Conservation (phyloP, 1,140 invertebrate species). For the Caenorhabditis inopinata region DNA sequence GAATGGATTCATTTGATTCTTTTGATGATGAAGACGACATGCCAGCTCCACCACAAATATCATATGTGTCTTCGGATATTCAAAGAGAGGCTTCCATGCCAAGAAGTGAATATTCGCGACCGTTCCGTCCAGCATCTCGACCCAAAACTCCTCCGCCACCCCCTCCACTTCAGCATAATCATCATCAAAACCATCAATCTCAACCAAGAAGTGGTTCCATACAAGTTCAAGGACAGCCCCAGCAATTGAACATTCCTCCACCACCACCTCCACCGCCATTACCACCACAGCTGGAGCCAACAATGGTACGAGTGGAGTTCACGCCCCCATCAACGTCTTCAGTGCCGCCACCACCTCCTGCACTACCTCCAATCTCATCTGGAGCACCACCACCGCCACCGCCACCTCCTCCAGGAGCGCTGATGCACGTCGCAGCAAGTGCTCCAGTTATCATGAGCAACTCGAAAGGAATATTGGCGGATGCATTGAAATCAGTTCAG, state of each 20-base stretch:
- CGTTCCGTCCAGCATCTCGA: conserved; percentile 47
- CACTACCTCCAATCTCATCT: conserved; percentile 28
- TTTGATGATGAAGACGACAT: not conserved
- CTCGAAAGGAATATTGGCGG: conserved; percentile 55
- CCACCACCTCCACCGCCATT: conserved; percentile 57
- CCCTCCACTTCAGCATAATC: conserved; percentile 24
- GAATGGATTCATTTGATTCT: conserved; percentile 16
- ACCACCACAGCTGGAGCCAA: not conserved
- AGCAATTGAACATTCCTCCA: conserved; percentile 33
- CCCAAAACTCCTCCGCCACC: conserved; percentile 46
- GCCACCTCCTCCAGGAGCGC: conserved; percentile 33
- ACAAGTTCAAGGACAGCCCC: not conserved
- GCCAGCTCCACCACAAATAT: not conserved
- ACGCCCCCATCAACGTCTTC: conserved; percentile 22
- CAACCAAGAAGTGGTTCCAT: conserved; percentile 12
- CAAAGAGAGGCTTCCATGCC: not conserved
- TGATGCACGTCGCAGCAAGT: conserved; percentile 25
- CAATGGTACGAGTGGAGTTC: conserved; percentile 11
- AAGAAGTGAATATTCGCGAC: conserved; percentile 54
- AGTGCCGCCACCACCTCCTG: conserved; percentile 34
- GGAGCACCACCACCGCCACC: conserved; percentile 40
- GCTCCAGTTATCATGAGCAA: conserved; percentile 23
- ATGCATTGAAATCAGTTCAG: conserved; percentile 54
- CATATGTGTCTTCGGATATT: not conserved
- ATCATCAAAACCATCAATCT: not conserved